These are phyloP conservation scores for Lasioglossum malachurum DNA, from an alignment of 2,888 invertebrate species.

Conservation along the genomic window DNA sequence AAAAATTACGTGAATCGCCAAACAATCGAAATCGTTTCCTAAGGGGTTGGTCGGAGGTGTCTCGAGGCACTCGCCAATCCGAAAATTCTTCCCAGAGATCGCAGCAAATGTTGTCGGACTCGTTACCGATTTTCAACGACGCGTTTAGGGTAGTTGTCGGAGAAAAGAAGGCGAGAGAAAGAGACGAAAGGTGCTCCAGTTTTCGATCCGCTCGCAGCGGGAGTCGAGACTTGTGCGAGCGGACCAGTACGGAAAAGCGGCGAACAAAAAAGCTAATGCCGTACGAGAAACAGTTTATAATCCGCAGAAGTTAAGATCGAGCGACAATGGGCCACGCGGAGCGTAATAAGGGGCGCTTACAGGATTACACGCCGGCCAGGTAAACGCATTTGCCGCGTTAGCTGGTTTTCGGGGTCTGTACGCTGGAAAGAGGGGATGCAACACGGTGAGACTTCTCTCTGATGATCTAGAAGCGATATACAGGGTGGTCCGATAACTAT, in stretches of 20 bases:
- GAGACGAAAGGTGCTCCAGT: background rate
- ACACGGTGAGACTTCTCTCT: constrained; percentile 18
- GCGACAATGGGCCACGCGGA: constrained; percentile 80
- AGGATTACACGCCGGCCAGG: constrained; percentile 80
- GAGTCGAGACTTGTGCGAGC: constrained; percentile 57
- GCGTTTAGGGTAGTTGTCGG: background rate
- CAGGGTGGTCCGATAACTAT: constrained; percentile 19
- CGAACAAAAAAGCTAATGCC: constrained; percentile 73
- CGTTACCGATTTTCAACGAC: background rate
- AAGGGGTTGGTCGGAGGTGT: background rate
- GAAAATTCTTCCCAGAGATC: background rate
- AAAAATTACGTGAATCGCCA: background rate
- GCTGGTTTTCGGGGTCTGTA: background rate
- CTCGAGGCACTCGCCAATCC: background rate
- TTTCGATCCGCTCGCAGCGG: constrained; percentile 73
- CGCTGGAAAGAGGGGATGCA: constrained; percentile 3
- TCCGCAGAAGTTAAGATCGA: constrained; percentile 83
- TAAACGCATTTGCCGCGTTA: constrained; percentile 72
- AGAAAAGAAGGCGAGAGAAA: background rate
- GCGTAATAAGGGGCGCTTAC: constrained; percentile 83
- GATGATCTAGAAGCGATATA: constrained; percentile 26
- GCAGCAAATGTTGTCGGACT: background rate
- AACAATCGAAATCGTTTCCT: background rate
- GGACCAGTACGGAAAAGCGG: constrained; percentile 58
- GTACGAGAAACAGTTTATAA: constrained; percentile 82